Conservation (phyloP, 2,797 vertebrate species). For the Simalia tracyae region DNA sequence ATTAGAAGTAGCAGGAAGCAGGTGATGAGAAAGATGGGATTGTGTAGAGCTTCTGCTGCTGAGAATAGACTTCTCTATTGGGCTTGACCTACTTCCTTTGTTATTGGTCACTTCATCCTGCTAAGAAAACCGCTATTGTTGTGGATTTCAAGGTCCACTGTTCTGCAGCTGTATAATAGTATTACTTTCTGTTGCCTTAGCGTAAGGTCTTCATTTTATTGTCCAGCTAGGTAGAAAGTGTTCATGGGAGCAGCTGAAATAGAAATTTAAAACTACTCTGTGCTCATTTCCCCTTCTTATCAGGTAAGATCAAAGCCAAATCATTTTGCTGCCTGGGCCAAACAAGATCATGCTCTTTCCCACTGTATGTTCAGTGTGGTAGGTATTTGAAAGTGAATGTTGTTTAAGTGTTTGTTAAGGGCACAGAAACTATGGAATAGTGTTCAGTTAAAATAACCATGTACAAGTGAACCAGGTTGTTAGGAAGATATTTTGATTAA, state of each 20-base stretch:
- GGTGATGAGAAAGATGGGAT: neutral
- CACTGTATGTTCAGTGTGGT: neutral
- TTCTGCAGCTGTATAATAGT: neutral
- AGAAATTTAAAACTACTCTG: neutral
- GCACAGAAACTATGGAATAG: neutral
- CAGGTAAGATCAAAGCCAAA: neutral
- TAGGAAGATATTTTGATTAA: neutral
- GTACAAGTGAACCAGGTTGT: constrained; percentile 12
- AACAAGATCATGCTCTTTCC: neutral
- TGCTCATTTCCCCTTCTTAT: neutral
- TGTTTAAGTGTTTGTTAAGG: neutral
- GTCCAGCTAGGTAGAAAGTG: neutral
- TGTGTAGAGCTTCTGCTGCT: neutral
- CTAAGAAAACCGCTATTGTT: neutral
- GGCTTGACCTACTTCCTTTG: neutral
- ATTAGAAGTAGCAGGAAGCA: neutral
- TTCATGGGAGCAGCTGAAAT: neutral
- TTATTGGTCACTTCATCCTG: neutral
- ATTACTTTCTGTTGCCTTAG: neutral
- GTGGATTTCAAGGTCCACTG: neutral
- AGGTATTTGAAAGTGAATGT: neutral
- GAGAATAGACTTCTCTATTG: neutral
- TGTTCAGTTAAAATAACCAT: constrained; percentile 11
- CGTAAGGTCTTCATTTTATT: neutral
- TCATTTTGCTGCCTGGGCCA: neutral